Evolutionary conservation across 2,797 vertebrate genomes (phyloP).

Genomic region (Sternotherus odoratus): DNA sequence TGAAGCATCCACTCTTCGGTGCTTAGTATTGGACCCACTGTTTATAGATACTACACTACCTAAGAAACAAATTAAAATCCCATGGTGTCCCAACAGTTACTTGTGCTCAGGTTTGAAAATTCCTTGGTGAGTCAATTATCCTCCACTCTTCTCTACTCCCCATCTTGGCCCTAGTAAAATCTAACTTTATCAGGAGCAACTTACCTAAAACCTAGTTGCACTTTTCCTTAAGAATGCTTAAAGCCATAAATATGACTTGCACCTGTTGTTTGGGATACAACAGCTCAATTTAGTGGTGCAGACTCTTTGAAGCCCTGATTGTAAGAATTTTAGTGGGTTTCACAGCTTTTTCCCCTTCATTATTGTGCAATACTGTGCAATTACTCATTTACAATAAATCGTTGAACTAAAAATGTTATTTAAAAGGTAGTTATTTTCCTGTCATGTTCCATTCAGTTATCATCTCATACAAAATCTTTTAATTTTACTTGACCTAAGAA

Average conservation of each 20-base stretch:
- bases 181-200: background rate
- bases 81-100: background rate
- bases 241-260: background rate
- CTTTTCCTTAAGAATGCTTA: background rate
- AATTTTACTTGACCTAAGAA: background rate
- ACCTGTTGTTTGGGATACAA: background rate
- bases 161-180: fast-evolving
- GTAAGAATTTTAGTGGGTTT: background rate
- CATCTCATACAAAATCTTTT: background rate
- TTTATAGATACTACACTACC: background rate
- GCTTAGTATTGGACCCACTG: background rate
- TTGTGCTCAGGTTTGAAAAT: background rate
- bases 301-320: conserved; percentile 26
- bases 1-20: background rate
- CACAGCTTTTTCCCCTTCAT: background rate
- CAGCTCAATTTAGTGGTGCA: fast-evolving
- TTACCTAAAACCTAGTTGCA: background rate
- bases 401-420: background rate
- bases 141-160: background rate
- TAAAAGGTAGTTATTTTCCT: background rate
- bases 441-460: background rate
- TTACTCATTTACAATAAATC: background rate
- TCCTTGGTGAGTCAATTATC: background rate
- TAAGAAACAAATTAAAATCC: background rate
- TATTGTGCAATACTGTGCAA: background rate